Evolutionary conservation across 2,797 vertebrate genomes (phyloP).

Genomic region (Bryconaethiops microstoma): DNA sequence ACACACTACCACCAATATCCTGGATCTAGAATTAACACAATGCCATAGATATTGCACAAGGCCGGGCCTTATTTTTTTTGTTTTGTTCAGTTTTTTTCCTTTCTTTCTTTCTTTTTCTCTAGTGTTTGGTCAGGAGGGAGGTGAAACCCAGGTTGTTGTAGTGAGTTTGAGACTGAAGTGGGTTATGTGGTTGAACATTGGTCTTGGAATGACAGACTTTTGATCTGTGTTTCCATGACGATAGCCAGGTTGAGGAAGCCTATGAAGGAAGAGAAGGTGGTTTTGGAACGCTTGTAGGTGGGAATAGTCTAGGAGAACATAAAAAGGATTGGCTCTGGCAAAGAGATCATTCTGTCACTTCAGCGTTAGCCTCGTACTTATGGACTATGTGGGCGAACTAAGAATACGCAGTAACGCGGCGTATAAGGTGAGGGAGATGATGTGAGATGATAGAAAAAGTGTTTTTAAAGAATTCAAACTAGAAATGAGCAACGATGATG

Average conservation of each 20-base stretch:
- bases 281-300: not conserved
- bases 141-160: constrained; percentile 25
- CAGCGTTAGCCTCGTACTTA: too few relatives aligned
- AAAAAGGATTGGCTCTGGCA: not conserved
- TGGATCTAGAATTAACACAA: constrained; percentile 52
- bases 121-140: constrained; percentile 22
- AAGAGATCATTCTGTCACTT: constrained; percentile 8
- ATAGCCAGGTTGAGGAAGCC: constrained; percentile 10
- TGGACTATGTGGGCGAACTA: too few relatives aligned
- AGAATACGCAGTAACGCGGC: too few relatives aligned
- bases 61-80: constrained; percentile 71
- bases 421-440: constrained; percentile 16
- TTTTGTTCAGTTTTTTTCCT: constrained; percentile 16
- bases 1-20: constrained; percentile 48
- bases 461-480: constrained; percentile 18
- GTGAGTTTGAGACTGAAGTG: constrained; percentile 22
- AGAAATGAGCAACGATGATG: constrained; percentile 21
- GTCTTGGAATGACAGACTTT: constrained; percentile 10
- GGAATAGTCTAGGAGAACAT: not conserved
- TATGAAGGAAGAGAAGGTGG: constrained; percentile 14
- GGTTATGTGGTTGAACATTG: constrained; percentile 12
- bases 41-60: constrained; percentile 66
- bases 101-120: constrained; percentile 27
- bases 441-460: not conserved
- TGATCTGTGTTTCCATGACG: constrained; percentile 21